phyloP scores from a whole-genome alignment of 2,113 vertebrate genomes.

The Tursiops truncatus region DNA sequence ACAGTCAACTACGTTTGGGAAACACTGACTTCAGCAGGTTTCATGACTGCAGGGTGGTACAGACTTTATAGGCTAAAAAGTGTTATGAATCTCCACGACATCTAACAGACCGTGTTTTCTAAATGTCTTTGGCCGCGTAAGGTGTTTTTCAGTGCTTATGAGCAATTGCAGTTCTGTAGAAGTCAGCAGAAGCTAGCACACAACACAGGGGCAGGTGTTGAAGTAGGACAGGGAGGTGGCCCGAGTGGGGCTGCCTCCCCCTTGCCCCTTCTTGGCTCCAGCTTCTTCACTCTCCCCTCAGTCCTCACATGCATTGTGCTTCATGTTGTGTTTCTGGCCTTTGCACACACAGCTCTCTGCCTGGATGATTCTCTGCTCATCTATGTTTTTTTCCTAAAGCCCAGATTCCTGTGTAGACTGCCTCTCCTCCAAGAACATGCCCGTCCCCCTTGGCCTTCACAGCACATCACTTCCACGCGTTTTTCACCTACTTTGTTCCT shows the following conservation, averaged over 20 bases:
- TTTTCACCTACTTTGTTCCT: neutral
- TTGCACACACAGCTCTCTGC: neutral
- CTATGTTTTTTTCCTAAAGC: neutral
- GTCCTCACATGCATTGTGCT: neutral
- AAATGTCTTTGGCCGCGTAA: neutral
- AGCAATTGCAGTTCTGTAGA: neutral
- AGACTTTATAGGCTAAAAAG: neutral
- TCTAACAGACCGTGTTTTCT: neutral
- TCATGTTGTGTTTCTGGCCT: neutral
- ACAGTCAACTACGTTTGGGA: neutral
- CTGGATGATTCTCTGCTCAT: neutral
- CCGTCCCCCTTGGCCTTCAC: neutral
- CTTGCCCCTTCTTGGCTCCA: rapidly evolving
- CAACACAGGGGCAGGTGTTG: neutral
- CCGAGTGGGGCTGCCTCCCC: neutral
- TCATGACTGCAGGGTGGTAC: neutral
- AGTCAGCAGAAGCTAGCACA: neutral
- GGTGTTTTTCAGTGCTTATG: neutral
- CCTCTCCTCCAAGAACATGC: neutral
- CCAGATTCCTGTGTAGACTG: neutral
- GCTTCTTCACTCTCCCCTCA: neutral
- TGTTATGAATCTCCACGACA: neutral
- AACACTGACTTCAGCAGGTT: neutral
- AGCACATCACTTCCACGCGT: neutral
- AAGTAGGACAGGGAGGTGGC: neutral